Percentiles rank a stretch among this genome's conserved stretches.
These are phyloP conservation scores for Petrolisthes cinctipes DNA, from an alignment of 2,888 invertebrate genomes.

Conservation along the genomic window DNA sequence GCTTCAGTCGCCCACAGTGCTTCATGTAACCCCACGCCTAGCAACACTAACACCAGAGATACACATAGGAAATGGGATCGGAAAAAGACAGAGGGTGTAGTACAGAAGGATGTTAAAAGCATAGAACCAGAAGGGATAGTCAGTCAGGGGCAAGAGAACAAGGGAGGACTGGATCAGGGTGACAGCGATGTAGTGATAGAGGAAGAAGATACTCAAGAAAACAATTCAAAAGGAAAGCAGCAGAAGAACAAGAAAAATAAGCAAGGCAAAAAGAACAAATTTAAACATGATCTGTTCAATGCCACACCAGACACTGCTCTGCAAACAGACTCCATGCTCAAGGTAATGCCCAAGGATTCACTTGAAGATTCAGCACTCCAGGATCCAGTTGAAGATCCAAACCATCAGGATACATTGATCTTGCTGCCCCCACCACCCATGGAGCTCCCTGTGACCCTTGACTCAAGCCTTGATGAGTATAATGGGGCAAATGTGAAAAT, in stretches of 20 bases:
- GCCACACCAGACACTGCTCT: too few relatives aligned
- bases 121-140: background rate
- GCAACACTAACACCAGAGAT: constrained; percentile 39
- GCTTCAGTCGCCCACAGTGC: constrained; percentile 44
- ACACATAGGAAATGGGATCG: background rate
- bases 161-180: constrained; percentile 36
- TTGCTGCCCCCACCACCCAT: background rate
- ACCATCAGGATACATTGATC: background rate
- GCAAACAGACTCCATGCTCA: background rate
- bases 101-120: background rate
- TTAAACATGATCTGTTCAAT: background rate
- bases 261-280: constrained; percentile 13
- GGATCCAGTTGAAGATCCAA: background rate
- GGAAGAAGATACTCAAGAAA: constrained; percentile 30
- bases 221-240: constrained; percentile 1
- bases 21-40: constrained; percentile 43
- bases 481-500: background rate
- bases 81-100: background rate
- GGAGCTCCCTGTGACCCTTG: background rate
- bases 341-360: too few relatives aligned
- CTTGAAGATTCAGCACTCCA: background rate
- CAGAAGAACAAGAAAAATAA: constrained; percentile 36
- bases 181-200: constrained; percentile 56
- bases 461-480: background rate
- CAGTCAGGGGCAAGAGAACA: background rate